Base-by-base conservation (phyloP, 64 coral and sea anemone genomes). In the Exaiptasia diaphana region DNA sequence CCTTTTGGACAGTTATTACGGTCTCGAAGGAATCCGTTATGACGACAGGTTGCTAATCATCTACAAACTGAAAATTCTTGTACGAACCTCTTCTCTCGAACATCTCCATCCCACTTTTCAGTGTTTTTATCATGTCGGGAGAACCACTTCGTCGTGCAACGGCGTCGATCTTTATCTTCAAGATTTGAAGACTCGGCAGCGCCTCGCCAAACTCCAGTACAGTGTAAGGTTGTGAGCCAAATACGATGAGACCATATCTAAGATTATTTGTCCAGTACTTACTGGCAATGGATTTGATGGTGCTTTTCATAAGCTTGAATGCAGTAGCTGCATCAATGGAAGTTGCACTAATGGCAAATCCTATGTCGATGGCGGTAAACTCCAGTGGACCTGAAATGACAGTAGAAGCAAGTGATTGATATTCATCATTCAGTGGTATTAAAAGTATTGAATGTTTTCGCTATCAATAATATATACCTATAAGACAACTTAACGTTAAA, bases 311-410 rank as follows among this genome's bases (percentile, higher is more conserved):
- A n/a, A 87, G 45, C 14, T 10, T 64, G 21, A 87, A 65, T 4
- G 74, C 78, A 24, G 32, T 54, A 67, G 71, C 65, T 27, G 74
- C 59, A 14, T 87, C 73, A 8, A 42, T 55, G 26, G 82, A 85
- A 18, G 84, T 54, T 14, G 57, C 33, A 10, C 84, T 77, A 22
- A 87, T 77, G 31, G 84, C 73, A 57, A 87, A 78, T 31, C 73
- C 84, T 18, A 87, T 27, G 68, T 87, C 84, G 38, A 87, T 68
- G 7, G 43, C 75, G 28, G 45, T 76, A 10, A 61, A 61, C 32
- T 87, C 75, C 14, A 87, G 42, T 15, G 71, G 72, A 50, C 78
- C 84, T 87, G 24, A 68, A 77, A 64, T 2, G 50, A 83, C 59
- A 58, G 10, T 38, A 40, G 23, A 72, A 44, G n/a, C n/a, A n/a